phyloP scores from a whole-genome alignment of 1,140 invertebrate species.

The Aethina tumida region DNA sequence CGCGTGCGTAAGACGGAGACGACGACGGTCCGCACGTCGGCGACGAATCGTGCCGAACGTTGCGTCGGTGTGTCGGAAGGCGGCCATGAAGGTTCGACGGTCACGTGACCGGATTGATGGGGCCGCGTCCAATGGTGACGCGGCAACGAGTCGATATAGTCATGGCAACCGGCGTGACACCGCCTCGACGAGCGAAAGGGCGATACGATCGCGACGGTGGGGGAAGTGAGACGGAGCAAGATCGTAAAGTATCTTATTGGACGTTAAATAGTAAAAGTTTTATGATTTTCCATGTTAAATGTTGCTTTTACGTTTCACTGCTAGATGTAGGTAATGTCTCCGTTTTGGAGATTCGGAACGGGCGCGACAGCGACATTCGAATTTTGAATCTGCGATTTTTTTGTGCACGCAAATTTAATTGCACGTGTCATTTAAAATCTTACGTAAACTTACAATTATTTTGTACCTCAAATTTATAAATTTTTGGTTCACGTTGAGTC shows the following conservation, averaged over 20 bases:
- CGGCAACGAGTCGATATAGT: conserved; percentile 27
- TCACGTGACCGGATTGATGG: conserved; percentile 27
- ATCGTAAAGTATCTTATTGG: conserved; percentile 34
- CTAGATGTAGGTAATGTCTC: conserved; percentile 36
- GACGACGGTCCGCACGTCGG: conserved; percentile 15
- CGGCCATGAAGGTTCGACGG: conserved; percentile 29
- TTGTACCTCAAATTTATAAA: too few species aligned
- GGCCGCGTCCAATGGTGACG: conserved; percentile 20
- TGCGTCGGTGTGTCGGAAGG: conserved; percentile 11
- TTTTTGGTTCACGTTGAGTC: too few species aligned
- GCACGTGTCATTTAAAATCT: too few species aligned
- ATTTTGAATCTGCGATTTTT: too few species aligned
- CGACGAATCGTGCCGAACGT: too few species aligned
- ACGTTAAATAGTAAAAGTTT: conserved; percentile 37
- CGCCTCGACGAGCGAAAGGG: conserved; percentile 21
- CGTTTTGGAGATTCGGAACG: conserved; percentile 18
- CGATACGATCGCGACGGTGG: conserved; percentile 3
- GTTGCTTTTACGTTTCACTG: conserved; percentile 32
- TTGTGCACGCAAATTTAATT: too few species aligned
- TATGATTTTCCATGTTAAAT: conserved; percentile 33
- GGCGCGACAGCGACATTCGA: too few species aligned
- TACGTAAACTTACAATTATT: too few species aligned
- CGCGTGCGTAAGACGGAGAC: conserved; percentile 6
- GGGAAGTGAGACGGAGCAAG: conserved; percentile 18
- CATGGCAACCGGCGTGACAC: conserved; percentile 31